A percentile compares a stretch with the other conserved stretches of the same genome.
Conservation (phyloP, 2,797 vertebrate genomes). For the Rhodeus uyekii region DNA sequence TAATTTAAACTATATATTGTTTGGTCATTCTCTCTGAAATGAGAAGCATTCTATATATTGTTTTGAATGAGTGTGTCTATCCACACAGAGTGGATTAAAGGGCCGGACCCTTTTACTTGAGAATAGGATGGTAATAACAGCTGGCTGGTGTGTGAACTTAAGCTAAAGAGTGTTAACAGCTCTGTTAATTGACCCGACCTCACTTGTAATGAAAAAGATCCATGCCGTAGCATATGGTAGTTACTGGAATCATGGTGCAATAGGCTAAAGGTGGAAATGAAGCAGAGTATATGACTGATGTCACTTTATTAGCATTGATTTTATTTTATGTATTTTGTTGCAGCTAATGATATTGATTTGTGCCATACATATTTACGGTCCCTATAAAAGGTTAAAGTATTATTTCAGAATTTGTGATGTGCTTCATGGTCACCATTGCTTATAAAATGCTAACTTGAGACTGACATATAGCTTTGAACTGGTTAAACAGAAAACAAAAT, state of each 20-base stretch:
- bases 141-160: slow-evolving; percentile 47
- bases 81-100: slow-evolving; percentile 11
- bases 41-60: not conserved
- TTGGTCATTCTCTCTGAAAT: not conserved
- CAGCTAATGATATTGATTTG: slow-evolving; percentile 74
- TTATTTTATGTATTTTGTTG: slow-evolving; percentile 76
- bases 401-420: slow-evolving; percentile 51
- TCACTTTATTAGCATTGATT: slow-evolving; percentile 82
- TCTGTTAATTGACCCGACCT: slow-evolving; percentile 66
- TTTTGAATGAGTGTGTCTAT: slow-evolving; percentile 3
- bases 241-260: slow-evolving; percentile 54
- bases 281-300: slow-evolving; percentile 59
- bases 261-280: slow-evolving; percentile 57
- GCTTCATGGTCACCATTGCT: slow-evolving; percentile 59
- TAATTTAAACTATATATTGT: not conserved
- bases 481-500: slow-evolving; percentile 36
- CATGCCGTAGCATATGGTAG: slow-evolving; percentile 46
- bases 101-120: not conserved
- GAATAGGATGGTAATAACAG: slow-evolving; percentile 37
- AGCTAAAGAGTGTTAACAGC: slow-evolving; percentile 63
- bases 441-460: slow-evolving; percentile 58
- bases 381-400: slow-evolving; percentile 67
- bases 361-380: slow-evolving; percentile 52
- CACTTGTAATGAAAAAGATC: slow-evolving; percentile 56
- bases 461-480: slow-evolving; percentile 25